Evolutionary conservation across 2,888 invertebrate genomes (phyloP).

Genomic region (Gastrophysa polygoni): DNA sequence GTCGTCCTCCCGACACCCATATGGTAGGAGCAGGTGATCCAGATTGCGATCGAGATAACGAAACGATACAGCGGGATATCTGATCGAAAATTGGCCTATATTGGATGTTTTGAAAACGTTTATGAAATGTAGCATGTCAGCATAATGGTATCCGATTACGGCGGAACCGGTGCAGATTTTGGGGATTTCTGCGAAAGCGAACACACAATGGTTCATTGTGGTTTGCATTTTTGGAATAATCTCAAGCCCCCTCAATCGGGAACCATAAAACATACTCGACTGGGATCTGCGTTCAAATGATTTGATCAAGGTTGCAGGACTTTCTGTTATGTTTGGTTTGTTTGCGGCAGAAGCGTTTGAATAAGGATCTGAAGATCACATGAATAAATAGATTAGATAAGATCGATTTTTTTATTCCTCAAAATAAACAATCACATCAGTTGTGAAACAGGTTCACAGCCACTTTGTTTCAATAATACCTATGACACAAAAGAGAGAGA

Average conservation of each 20-base stretch:
- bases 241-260: background rate
- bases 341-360: too few species aligned
- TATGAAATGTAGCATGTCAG: constrained; percentile 24
- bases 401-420: too few species aligned
- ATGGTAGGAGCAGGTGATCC: constrained; percentile 35
- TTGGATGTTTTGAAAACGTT: constrained; percentile 31
- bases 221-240: background rate
- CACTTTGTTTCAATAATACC: too few species aligned
- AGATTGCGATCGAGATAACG: constrained; percentile 36
- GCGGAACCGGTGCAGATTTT: constrained; percentile 11
- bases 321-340: too few species aligned
- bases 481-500: too few species aligned
- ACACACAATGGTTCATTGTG: constrained; percentile 1
- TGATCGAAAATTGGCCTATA: constrained; percentile 35
- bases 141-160: constrained; percentile 29
- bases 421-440: too few species aligned
- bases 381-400: too few species aligned
- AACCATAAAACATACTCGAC: background rate
- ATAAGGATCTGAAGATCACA: too few species aligned
- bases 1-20: constrained; percentile 20
- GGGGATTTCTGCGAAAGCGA: constrained; percentile 17
- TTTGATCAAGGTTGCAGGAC: too few species aligned
- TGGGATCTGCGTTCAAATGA: too few species aligned
- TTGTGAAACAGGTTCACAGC: too few species aligned
- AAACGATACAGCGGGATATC: constrained; percentile 32